These are phyloP conservation scores for Mamestra brassicae DNA, from an alignment of 2,888 invertebrate genomes.

Conservation along the genomic window DNA sequence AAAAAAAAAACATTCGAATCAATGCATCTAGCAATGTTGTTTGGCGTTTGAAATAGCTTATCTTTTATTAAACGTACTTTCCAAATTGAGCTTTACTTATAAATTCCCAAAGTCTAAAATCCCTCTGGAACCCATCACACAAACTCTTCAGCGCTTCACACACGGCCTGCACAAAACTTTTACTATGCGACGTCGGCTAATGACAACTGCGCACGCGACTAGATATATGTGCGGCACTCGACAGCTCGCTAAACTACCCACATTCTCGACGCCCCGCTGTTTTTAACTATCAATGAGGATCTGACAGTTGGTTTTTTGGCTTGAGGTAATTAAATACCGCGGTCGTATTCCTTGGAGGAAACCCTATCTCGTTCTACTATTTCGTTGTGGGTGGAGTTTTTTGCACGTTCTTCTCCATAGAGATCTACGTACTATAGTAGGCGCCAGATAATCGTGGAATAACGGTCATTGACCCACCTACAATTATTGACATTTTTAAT, in stretches of 20 bases:
- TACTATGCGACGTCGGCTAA: slow-evolving; percentile 44
- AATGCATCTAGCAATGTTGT: too few relatives aligned
- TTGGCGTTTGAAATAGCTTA: too few relatives aligned
- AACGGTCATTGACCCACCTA: too few relatives aligned
- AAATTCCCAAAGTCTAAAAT: too few relatives aligned
- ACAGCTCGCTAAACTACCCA: slow-evolving; percentile 7
- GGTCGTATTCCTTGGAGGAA: background rate
- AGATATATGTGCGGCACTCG: slow-evolving; percentile 30
- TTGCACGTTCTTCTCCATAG: too few relatives aligned
- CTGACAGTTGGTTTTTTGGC: background rate
- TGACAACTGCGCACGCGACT: slow-evolving; percentile 43
- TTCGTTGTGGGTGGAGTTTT: too few relatives aligned
- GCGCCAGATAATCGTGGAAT: too few relatives aligned
- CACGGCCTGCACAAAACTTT: slow-evolving; percentile 41
- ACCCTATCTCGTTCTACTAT: too few relatives aligned
- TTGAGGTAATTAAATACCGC: background rate
- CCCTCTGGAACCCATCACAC: slow-evolving; percentile 5
- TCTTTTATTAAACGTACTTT: background rate
- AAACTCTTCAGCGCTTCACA: background rate
- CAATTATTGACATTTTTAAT: too few relatives aligned
- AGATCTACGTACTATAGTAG: too few relatives aligned
- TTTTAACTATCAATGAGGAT: slow-evolving; percentile 10
- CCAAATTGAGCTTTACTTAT: background rate
- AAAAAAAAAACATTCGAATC: too few relatives aligned
- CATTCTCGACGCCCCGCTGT: slow-evolving; percentile 53